phyloP scores from a whole-genome alignment of 1,140 invertebrate genomes.

The Drosophila kanapiae region DNA sequence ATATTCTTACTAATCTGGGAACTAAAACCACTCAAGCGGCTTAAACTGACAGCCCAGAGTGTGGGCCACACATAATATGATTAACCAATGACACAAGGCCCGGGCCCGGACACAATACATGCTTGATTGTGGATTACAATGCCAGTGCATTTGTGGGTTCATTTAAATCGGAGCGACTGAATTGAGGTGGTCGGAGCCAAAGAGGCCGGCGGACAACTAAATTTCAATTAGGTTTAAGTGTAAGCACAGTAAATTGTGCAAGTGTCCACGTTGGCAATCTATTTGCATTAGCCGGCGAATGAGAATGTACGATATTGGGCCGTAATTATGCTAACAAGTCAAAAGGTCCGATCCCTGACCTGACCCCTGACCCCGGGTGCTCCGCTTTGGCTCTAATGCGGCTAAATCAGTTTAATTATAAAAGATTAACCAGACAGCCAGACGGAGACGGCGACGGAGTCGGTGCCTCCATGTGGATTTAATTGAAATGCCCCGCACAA shows the following conservation, averaged over 20 bases:
- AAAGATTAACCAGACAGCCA: slow-evolving; percentile 71
- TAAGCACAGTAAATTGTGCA: slow-evolving; percentile 61
- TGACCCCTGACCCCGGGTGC: slow-evolving; percentile 5
- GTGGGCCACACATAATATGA: slow-evolving; percentile 18
- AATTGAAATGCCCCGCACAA: slow-evolving; percentile 74
- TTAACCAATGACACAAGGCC: slow-evolving; percentile 29
- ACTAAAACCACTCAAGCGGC: not conserved
- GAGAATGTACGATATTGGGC: slow-evolving; percentile 80
- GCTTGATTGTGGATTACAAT: slow-evolving; percentile 41
- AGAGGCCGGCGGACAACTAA: slow-evolving; percentile 54
- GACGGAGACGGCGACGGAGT: slow-evolving; percentile 1
- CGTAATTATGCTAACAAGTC: slow-evolving; percentile 81
- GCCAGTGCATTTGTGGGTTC: slow-evolving; percentile 22
- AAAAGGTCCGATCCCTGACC: slow-evolving; percentile 50
- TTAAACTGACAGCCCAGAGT: not conserved
- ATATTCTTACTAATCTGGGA: not conserved
- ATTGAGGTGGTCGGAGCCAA: not conserved
- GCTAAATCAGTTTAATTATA: slow-evolving; percentile 81
- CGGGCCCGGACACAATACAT: slow-evolving; percentile 18
- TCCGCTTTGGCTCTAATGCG: slow-evolving; percentile 8
- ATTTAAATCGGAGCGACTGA: slow-evolving; percentile 31
- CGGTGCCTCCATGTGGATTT: slow-evolving; percentile 33
- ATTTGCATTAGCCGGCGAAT: slow-evolving; percentile 73
- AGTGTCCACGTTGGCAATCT: slow-evolving; percentile 56
- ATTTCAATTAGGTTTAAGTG: slow-evolving; percentile 78